A percentile compares a stretch with the other conserved stretches of the same genome.
Evolutionary conservation across 2,797 vertebrate genomes (phyloP).

Genomic region (Malurus splendens): DNA sequence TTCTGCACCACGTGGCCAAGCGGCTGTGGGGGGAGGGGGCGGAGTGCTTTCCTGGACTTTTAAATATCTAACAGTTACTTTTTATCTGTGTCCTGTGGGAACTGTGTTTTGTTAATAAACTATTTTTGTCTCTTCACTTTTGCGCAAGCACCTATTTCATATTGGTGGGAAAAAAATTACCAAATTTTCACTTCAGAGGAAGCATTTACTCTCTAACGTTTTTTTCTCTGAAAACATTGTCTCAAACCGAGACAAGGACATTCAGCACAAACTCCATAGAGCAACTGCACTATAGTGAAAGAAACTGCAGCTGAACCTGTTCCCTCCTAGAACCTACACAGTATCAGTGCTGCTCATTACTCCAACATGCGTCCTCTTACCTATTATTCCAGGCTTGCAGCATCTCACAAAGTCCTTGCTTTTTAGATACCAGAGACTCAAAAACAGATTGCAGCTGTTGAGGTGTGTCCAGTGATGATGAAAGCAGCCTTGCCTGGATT

Average conservation of each 20-base stretch:
- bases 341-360: neutral
- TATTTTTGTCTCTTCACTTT: too few relatives aligned
- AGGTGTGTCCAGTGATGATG: conserved; percentile 79
- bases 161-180: too few relatives aligned
- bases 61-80: too few relatives aligned
- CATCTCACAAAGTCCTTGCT: conserved; percentile 93
- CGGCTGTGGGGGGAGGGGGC: too few relatives aligned
- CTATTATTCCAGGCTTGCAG: conserved; percentile 93
- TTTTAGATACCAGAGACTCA: conserved; percentile 92
- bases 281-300: neutral
- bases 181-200: too few relatives aligned
- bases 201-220: too few relatives aligned
- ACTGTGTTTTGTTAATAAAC: too few relatives aligned
- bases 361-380: conserved; percentile 52
- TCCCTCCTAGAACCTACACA: neutral
- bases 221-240: too few relatives aligned
- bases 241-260: neutral
- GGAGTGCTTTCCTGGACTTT: too few relatives aligned
- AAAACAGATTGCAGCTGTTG: conserved; percentile 88
- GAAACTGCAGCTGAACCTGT: neutral
- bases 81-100: too few relatives aligned
- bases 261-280: neutral
- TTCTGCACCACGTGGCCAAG: too few relatives aligned
- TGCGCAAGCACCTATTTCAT: too few relatives aligned
- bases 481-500: conserved; percentile 85